Percentiles rank a stretch among this genome's conserved stretches.
Evolutionary conservation across 2,113 vertebrate species (phyloP).

Genomic region (Microtus ochrogaster): DNA sequence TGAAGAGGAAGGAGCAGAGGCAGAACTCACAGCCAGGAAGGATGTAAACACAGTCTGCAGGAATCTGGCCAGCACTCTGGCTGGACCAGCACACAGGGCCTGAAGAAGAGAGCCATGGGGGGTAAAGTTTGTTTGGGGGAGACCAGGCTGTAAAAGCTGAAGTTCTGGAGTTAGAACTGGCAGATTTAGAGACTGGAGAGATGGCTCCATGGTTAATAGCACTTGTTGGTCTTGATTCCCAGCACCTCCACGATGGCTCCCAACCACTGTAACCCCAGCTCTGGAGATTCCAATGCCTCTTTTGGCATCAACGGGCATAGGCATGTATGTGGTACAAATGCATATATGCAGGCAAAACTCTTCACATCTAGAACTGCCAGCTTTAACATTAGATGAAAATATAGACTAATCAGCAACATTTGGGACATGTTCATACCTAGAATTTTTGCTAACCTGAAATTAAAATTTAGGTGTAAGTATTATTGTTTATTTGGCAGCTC

Average conservation of each 20-base stretch:
- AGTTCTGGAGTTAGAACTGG: neutral
- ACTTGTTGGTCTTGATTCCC: neutral
- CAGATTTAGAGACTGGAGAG: neutral
- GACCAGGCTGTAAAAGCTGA: neutral
- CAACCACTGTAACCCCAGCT: neutral
- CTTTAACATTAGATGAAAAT: constrained; percentile 21
- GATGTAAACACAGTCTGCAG: neutral
- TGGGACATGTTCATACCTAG: neutral
- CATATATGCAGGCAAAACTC: neutral
- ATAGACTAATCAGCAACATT: neutral
- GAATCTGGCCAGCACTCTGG: neutral
- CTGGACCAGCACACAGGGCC: neutral
- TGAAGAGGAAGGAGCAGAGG: neutral
- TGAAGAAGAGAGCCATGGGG: neutral
- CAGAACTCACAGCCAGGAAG: neutral
- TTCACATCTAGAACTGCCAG: neutral
- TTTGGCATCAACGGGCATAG: neutral
- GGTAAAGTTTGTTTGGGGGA: neutral
- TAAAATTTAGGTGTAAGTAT: constrained; percentile 15
- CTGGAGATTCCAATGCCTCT: neutral
- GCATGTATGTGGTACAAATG: neutral
- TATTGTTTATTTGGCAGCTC: neutral
- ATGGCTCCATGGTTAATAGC: neutral
- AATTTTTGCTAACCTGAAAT: constrained; percentile 15
- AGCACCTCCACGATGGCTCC: neutral